Evolutionary conservation across 2,888 invertebrate genomes (phyloP).

Genomic region (Netelia inedita): DNA sequence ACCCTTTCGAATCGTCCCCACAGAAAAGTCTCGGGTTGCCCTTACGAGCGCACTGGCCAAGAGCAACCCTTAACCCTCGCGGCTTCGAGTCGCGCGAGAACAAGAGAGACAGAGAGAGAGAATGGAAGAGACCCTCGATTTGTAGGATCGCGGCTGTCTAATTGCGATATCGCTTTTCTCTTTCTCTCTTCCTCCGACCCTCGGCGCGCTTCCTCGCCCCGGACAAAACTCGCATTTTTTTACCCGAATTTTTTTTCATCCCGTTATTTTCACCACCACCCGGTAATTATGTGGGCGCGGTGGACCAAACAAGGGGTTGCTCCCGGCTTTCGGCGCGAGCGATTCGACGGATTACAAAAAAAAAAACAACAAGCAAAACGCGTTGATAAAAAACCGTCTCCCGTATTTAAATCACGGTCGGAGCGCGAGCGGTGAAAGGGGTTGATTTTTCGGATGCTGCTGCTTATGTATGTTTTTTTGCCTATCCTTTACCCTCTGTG

Average conservation of each 20-base stretch:
- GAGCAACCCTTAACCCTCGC: constrained; percentile 53
- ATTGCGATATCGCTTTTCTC: constrained; percentile 82
- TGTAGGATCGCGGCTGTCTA: constrained; percentile 76
- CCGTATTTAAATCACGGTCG: constrained; percentile 77
- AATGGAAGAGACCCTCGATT: constrained; percentile 68
- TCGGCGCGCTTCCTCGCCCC: constrained; percentile 41
- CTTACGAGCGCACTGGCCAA: constrained; percentile 27
- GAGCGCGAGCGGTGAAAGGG: constrained; percentile 74
- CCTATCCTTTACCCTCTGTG: constrained; percentile 13
- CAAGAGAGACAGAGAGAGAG: constrained; percentile 38
- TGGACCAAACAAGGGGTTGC: constrained; percentile 83
- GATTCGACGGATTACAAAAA: constrained; percentile 17
- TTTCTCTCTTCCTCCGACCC: constrained; percentile 63
- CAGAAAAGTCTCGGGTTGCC: constrained; percentile 47
- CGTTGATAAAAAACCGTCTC: constrained; percentile 68
- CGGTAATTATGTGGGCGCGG: constrained; percentile 85
- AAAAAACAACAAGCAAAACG: constrained; percentile 38
- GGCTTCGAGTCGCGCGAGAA: background rate
- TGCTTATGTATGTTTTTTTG: background rate
- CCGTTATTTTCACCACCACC: constrained; percentile 79
- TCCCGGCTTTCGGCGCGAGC: constrained; percentile 31
- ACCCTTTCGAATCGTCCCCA: constrained; percentile 69
- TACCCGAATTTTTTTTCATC: constrained; percentile 58
- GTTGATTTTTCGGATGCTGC: constrained; percentile 64
- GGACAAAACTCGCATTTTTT: background rate